Evolutionary conservation across 2,797 vertebrate species (phyloP).

Genomic region (Paramormyrops hopkinsi): DNA sequence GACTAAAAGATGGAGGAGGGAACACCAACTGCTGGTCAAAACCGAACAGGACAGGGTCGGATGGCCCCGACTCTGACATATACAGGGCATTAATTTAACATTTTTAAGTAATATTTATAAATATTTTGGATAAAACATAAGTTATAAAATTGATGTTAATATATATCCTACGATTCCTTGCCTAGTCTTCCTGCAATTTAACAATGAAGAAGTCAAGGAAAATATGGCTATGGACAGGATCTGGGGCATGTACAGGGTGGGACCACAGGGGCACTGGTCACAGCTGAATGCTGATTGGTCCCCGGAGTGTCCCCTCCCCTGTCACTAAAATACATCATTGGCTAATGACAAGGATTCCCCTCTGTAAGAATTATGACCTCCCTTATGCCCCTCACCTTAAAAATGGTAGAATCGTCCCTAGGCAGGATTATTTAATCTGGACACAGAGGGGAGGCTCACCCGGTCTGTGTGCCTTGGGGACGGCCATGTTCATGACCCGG

Average conservation of each 20-base stretch:
- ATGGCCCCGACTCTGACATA: background rate
- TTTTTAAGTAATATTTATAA: background rate
- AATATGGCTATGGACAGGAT: background rate
- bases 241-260: background rate
- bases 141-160: background rate
- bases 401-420: background rate
- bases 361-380: background rate
- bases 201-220: background rate
- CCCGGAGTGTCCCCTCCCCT: background rate
- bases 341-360: background rate
- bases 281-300: background rate
- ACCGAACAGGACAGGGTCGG: background rate
- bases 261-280: background rate
- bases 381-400: background rate
- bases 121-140: background rate
- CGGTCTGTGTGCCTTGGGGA: slow-evolving; percentile 94
- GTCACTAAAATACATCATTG: background rate
- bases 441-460: slow-evolving; percentile 63
- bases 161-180: background rate
- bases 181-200: background rate
- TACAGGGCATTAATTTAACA: background rate
- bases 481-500: slow-evolving; percentile 91
- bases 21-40: background rate
- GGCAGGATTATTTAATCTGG: background rate
- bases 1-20: background rate